Evolutionary conservation across 2,113 vertebrate genomes (phyloP).

Genomic region (Typhlomys cinereus): DNA sequence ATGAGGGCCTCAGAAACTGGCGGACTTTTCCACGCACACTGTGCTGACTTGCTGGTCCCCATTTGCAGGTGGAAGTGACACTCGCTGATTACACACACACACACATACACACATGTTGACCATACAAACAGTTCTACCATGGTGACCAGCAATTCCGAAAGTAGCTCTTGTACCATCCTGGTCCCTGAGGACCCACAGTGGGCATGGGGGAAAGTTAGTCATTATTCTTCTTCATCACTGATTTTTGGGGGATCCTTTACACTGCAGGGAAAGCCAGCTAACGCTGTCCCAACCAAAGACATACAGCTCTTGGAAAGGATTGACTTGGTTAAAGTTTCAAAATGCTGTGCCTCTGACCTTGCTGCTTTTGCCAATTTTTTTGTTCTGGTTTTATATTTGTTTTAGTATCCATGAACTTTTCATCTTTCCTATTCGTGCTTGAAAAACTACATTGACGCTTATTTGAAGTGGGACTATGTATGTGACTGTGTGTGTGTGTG

Average conservation of each 20-base stretch:
- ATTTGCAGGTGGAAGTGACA: not conserved
- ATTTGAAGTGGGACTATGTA: not conserved
- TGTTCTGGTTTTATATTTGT: not conserved
- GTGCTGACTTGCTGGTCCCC: not conserved
- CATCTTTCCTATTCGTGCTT: not conserved
- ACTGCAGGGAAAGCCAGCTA: not conserved
- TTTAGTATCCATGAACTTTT: not conserved
- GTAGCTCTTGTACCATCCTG: not conserved
- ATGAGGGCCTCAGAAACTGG: not conserved
- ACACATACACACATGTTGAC: no score
- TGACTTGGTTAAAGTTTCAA: not conserved
- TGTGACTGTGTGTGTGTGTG: no score
- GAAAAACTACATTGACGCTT: not conserved
- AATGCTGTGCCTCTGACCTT: no score
- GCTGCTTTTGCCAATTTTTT: no score
- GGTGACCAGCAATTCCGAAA: not conserved
- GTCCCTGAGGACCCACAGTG: not conserved
- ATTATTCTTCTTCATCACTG: not conserved
- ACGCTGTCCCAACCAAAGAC: not conserved
- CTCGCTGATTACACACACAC: not conserved
- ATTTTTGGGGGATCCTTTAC: not conserved
- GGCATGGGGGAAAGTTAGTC: not conserved
- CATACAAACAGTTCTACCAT: not conserved
- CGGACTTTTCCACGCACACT: not conserved
- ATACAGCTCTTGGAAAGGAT: not conserved